Evolutionary conservation across 2,888 invertebrate species (phyloP).

Genomic region (Pherbina coryleti): DNA sequence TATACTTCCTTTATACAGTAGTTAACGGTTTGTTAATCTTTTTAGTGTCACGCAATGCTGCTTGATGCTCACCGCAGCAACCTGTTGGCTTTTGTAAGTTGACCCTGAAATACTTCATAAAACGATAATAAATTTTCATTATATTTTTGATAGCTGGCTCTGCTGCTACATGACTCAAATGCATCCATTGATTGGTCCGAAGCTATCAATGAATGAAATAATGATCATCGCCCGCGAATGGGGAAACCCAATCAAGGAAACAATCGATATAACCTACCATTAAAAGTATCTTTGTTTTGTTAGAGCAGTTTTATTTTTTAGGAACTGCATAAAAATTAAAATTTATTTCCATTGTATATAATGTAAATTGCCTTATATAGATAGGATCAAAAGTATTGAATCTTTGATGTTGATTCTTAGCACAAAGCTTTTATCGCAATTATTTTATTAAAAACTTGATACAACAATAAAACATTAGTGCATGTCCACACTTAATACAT

Average conservation of each 20-base stretch:
- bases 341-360: not conserved
- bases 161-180: constrained; percentile 68
- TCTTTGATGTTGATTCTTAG: not conserved
- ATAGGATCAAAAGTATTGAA: not conserved
- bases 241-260: constrained; percentile 62
- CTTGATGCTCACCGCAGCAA: constrained; percentile 65
- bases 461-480: no score
- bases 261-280: constrained; percentile 54
- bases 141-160: constrained; percentile 58
- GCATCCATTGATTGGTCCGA: constrained; percentile 66
- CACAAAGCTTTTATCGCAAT: not conserved
- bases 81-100: constrained; percentile 67
- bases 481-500: no score
- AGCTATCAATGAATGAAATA: constrained; percentile 63
- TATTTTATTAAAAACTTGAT: no score
- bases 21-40: not conserved
- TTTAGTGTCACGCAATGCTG: constrained; percentile 65
- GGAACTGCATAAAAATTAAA: not conserved
- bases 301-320: not conserved
- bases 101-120: not conserved
- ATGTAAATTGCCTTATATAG: constrained; percentile 16
- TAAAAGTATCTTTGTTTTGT: not conserved
- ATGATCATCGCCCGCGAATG: constrained; percentile 66
- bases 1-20: no score
- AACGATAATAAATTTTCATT: not conserved